Evolutionary conservation across 2,113 vertebrate genomes (phyloP).

Genomic region (Tamias sibiricus): DNA sequence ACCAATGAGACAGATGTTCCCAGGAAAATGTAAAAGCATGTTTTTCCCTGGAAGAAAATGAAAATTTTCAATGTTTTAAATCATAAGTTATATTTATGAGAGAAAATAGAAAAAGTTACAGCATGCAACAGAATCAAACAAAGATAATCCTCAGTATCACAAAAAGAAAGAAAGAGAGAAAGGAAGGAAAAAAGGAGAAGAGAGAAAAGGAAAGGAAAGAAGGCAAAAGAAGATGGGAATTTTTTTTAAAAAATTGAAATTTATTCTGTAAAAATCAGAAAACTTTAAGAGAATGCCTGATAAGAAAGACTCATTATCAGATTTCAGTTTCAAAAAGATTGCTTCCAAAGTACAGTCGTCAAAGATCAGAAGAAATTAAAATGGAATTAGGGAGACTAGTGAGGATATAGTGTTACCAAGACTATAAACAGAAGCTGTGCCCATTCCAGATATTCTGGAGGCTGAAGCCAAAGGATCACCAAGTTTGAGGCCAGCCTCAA

Average conservation of each 20-base stretch:
- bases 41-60: neutral
- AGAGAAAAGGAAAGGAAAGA: neutral
- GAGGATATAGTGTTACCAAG: neutral
- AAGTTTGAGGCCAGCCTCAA: too few species aligned
- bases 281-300: neutral
- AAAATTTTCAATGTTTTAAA: neutral
- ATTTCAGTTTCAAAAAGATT: slow-evolving; percentile 16
- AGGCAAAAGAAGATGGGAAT: too few species aligned
- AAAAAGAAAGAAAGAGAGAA: too few species aligned
- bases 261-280: neutral
- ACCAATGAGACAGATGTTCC: neutral
- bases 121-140: neutral
- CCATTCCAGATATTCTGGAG: too few species aligned
- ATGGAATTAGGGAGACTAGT: neutral
- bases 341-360: neutral
- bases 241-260: neutral
- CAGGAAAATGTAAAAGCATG: neutral
- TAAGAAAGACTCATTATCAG: neutral
- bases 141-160: too few species aligned
- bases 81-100: neutral
- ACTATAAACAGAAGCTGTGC: neutral
- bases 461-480: too few species aligned
- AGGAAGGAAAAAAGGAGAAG: too few species aligned
- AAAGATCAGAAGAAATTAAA: neutral
- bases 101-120: neutral